These are phyloP conservation scores for Drosophila burlai DNA, from an alignment of 1,140 invertebrate genomes.

Conservation along the genomic window DNA sequence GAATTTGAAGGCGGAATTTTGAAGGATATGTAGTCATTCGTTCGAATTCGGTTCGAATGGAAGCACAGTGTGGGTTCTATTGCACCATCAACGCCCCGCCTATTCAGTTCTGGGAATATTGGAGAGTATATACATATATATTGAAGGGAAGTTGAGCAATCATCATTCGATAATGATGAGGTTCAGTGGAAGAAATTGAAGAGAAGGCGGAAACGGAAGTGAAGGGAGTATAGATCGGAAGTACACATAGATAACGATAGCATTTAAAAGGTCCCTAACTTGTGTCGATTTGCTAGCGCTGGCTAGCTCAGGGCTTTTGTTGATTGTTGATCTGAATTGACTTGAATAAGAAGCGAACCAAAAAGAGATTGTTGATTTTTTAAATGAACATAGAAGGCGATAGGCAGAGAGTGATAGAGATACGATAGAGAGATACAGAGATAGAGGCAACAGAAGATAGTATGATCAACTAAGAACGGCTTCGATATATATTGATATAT, in stretches of 20 bases:
- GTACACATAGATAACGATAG: constrained; percentile 82
- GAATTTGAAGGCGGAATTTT: constrained; percentile 24
- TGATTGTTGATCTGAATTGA: constrained; percentile 28
- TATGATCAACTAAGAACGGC: constrained; percentile 80
- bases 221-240: constrained; percentile 40
- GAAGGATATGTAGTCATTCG: not conserved
- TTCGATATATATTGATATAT: constrained; percentile 64
- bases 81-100: constrained; percentile 45
- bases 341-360: constrained; percentile 60
- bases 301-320: constrained; percentile 31
- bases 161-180: constrained; percentile 24
- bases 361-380: constrained; percentile 49
- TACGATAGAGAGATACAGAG: constrained; percentile 43
- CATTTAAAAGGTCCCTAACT: constrained; percentile 79
- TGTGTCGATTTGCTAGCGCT: constrained; percentile 42
- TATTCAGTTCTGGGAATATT: constrained; percentile 36
- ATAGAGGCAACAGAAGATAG: constrained; percentile 72
- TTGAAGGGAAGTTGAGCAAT: constrained; percentile 59
- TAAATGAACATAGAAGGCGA: constrained; percentile 52
- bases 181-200: constrained; percentile 30
- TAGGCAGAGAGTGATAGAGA: constrained; percentile 52
- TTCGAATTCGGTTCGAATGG: constrained; percentile 12
- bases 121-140: constrained; percentile 33
- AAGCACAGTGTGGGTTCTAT: constrained; percentile 27
- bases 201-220: constrained; percentile 46